phyloP scores from a whole-genome alignment of 2,797 vertebrate species.

The Epinephelus coioides region DNA sequence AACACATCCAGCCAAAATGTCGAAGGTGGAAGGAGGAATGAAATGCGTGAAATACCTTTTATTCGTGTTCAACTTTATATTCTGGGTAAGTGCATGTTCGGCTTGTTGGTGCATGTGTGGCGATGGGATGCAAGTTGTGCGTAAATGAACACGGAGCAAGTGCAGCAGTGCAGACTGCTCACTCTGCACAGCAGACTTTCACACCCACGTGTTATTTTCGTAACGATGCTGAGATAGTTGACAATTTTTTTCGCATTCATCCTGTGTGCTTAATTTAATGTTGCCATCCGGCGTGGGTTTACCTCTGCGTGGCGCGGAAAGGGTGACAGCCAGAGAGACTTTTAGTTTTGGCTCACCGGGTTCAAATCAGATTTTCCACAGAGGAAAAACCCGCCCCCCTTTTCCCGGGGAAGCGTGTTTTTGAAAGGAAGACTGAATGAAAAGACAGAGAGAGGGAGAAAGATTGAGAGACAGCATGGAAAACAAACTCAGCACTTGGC shows the following conservation, averaged over 20 bases:
- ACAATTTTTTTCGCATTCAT: not conserved
- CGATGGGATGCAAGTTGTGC: conserved; percentile 35
- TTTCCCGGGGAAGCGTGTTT: conserved; percentile 81
- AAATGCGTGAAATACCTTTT: conserved; percentile 95
- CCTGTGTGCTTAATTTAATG: conserved; percentile 20
- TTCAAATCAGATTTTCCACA: conserved; percentile 89
- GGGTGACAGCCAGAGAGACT: conserved; percentile 59
- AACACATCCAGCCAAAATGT: conserved; percentile 82
- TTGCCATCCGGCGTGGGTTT: conserved; percentile 7
- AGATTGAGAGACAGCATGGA: conserved; percentile 59
- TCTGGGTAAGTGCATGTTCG: conserved; percentile 91
- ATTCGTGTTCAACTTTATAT: conserved; percentile 95
- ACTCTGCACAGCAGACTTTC: not conserved
- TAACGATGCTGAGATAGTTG: not conserved
- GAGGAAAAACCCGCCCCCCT: conserved; percentile 81
- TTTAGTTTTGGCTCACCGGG: conserved; percentile 64
- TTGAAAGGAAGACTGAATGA: conserved; percentile 81
- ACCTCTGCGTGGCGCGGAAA: conserved; percentile 61
- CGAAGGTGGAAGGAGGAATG: conserved; percentile 92
- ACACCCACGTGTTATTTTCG: conserved; percentile 37
- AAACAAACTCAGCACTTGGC: conserved; percentile 61
- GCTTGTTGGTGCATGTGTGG: not conserved
- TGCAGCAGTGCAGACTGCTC: conserved; percentile 47
- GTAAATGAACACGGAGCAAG: conserved; percentile 61
- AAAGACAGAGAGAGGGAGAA: conserved; percentile 61